phyloP scores from a whole-genome alignment of 2,113 vertebrate species.

The Seriola quinqueradiata region DNA sequence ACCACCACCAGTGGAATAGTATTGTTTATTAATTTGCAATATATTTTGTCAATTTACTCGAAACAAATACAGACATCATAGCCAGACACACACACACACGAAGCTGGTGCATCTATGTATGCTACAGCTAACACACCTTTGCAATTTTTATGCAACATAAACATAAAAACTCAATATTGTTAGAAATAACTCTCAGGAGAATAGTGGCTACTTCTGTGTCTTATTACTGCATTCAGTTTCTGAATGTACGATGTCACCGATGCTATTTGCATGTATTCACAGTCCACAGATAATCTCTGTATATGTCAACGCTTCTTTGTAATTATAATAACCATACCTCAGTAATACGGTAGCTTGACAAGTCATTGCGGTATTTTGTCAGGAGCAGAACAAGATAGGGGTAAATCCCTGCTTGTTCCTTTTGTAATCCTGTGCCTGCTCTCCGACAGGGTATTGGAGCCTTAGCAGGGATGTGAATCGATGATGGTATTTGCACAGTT shows the following conservation, averaged over 20 bases:
- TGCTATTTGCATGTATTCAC: neutral
- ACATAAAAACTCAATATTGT: neutral
- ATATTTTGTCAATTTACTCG: too few relatives aligned
- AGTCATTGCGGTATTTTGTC: conserved; percentile 60
- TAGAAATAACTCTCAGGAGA: neutral
- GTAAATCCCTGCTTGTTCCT: conserved; percentile 67
- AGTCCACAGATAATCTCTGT: neutral
- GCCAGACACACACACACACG: neutral
- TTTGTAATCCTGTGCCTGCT: conserved; percentile 68
- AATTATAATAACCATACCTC: conserved; percentile 16
- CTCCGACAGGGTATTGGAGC: conserved; percentile 52
- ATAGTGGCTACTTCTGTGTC: neutral
- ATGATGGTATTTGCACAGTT: conserved; percentile 70
- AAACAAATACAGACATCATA: neutral
- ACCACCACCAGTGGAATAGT: too few relatives aligned
- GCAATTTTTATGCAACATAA: neutral
- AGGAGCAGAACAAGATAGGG: conserved; percentile 57
- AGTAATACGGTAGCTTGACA: conserved; percentile 26
- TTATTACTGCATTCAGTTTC: neutral
- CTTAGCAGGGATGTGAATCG: conserved; percentile 59
- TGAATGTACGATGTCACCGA: neutral
- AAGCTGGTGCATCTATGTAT: neutral
- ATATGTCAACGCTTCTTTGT: conserved; percentile 10
- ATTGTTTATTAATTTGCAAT: too few relatives aligned
- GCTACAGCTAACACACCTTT: neutral